Conservation (phyloP, 2,797 vertebrate genomes). For the Gobionotothen gibberifrons region DNA sequence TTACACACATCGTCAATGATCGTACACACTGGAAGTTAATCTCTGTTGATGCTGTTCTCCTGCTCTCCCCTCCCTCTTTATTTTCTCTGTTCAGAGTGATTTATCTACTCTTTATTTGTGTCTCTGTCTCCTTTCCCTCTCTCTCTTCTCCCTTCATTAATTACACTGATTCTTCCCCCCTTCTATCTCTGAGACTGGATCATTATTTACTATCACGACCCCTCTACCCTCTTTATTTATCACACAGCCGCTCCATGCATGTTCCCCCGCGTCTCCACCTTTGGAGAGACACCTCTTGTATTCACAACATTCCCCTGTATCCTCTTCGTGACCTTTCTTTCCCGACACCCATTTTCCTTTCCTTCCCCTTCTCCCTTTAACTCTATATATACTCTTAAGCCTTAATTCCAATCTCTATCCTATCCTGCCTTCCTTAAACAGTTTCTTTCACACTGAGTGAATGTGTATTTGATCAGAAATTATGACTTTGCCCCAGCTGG, state of each 20-base stretch:
- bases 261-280: slow-evolving; percentile 5
- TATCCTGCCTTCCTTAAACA: not conserved
- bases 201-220: slow-evolving; percentile 63
- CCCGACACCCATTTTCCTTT: not conserved
- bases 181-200: slow-evolving; percentile 53
- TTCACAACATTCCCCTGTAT: not conserved
- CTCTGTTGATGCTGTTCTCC: slow-evolving; percentile 13
- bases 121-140: not conserved
- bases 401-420: not conserved
- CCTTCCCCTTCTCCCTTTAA: not conserved
- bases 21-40: slow-evolving; percentile 22
- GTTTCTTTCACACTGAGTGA: not conserved
- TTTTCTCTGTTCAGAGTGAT: slow-evolving; percentile 53
- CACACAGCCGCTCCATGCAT: slow-evolving; percentile 19
- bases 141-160: slow-evolving; percentile 58
- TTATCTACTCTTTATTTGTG: slow-evolving; percentile 53
- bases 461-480: slow-evolving; percentile 5
- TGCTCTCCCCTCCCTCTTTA: slow-evolving; percentile 8
- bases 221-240: slow-evolving; percentile 51
- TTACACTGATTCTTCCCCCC: slow-evolving; percentile 59
- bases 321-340: not conserved
- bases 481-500: not conserved
- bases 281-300: too few relatives aligned
- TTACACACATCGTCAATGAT: slow-evolving; percentile 39
- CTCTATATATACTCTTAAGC: not conserved